Evolutionary conservation across 1,140 invertebrate species (phyloP), one percentile per base, ranked within the genome.

Genomic region (Drosophila kikkawai): DNA sequence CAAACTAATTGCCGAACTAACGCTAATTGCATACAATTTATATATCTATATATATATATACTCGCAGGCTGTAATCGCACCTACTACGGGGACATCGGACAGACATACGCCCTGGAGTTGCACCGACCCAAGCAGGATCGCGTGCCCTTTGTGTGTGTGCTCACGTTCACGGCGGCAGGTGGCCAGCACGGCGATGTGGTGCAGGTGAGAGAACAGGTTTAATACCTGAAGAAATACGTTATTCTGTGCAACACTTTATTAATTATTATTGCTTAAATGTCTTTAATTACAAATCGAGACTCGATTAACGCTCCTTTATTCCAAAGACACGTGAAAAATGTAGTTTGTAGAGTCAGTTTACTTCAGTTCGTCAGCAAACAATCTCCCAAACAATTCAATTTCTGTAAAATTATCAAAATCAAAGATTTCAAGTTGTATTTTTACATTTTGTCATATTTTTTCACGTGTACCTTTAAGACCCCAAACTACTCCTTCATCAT

Each of bases 91-190:
- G 96, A 97, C 82, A 95, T 97, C 41, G 96, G 96, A 6, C 95
- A 95, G 80, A 97, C 97, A 2, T 97, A 97, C 91, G 95, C 96
- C 68, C 78, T 97, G 93, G 96, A 97, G 92, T 94, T 97, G 29
- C 96, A 97, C 93, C 94, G 96, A 76, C 96, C 96, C 15, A 95
- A 96, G 76, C 96, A 96, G 92, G 96, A 97, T 85, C 95, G 96
- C 84, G 95, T 97, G 81, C 97, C 97, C 50, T 97, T 96, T 93
- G 95, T 97, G 61, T 98, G 97, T 92, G 95, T 96, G 75, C 94
- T 98, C 60, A 97, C 96, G 39, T 97, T 98, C 79, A 96, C 95
- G n/a, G 97, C 97, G 42, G 95, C 95, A 58, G 97, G 96, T n/a
- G 96, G 95, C 4, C 94, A 96, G 63, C 95, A 96, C 75, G 97